Percentiles rank a stretch among this genome's conserved stretches.
Evolutionary conservation across 2,888 invertebrate species (phyloP).

Genomic region (Zygothrica quintamaculata): DNA sequence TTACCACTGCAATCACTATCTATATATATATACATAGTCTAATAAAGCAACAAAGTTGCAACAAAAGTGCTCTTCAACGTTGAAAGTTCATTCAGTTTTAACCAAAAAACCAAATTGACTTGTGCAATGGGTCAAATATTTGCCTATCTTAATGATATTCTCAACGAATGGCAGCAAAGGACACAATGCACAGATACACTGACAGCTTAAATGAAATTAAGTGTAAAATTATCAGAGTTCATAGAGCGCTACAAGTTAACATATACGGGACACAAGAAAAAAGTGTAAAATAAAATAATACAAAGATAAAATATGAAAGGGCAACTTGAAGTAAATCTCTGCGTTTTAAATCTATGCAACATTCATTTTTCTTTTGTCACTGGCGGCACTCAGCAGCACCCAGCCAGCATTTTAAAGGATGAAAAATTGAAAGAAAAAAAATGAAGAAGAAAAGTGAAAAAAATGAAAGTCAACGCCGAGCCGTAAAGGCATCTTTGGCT

Average conservation of each 20-base stretch:
- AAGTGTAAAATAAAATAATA: constrained; percentile 5
- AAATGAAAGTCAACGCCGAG: constrained; percentile 67
- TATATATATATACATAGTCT: too few relatives aligned
- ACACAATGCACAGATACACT: constrained; percentile 11
- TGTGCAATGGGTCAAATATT: constrained; percentile 46
- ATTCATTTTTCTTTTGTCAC: constrained; percentile 75
- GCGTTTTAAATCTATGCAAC: constrained; percentile 67
- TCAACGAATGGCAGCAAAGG: constrained; percentile 11
- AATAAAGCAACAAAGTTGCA: constrained; percentile 4
- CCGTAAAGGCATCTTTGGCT: constrained; percentile 46
- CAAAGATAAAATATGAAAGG: constrained; percentile 11
- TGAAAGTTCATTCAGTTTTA: not conserved
- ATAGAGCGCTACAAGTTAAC: constrained; percentile 18
- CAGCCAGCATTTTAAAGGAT: constrained; percentile 65
- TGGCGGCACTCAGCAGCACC: constrained; percentile 16
- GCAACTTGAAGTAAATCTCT: constrained; percentile 50
- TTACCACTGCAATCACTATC: too few relatives aligned
- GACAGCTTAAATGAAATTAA: constrained; percentile 67
- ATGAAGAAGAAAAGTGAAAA: constrained; percentile 41
- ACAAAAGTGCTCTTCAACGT: not conserved
- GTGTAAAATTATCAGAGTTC: constrained; percentile 71
- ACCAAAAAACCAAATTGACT: constrained; percentile 35
- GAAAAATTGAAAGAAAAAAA: constrained; percentile 78
- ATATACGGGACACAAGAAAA: too few relatives aligned
- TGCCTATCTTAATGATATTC: constrained; percentile 37